A percentile compares a stretch with the other conserved stretches of the same genome.
Conservation (phyloP, 2,797 vertebrate genomes). For the Eidolon dupreanum region DNA sequence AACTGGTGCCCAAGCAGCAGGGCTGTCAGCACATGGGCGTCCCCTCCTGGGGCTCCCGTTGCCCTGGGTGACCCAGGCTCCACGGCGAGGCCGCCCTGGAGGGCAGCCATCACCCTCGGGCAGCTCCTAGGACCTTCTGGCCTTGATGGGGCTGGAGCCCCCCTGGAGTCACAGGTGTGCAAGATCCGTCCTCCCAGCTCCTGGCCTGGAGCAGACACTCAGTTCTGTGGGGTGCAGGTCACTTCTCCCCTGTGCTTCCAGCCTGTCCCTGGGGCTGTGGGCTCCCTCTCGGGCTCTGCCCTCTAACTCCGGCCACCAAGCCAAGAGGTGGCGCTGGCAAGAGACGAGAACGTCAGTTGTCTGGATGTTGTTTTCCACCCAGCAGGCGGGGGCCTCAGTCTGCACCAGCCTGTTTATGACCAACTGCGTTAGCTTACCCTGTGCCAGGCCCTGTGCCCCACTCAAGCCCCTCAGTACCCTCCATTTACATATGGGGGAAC, state of each 20-base stretch:
- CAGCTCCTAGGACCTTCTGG: not conserved
- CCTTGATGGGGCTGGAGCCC: not conserved
- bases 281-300: not conserved
- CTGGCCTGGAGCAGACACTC: not conserved
- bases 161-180: not conserved
- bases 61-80: not conserved
- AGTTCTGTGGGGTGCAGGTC: not conserved
- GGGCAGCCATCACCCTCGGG: not conserved
- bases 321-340: not conserved
- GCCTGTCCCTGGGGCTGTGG: not conserved
- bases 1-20: not conserved
- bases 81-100: accelerated
- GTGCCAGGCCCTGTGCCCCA: not conserved
- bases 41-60: not conserved
- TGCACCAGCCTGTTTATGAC: not conserved
- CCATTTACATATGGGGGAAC: not conserved
- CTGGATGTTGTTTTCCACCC: not conserved
- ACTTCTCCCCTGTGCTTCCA: not conserved
- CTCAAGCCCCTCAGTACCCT: no score
- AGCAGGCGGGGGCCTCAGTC: no score
- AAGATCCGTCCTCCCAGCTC: not conserved
- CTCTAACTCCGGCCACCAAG: not conserved
- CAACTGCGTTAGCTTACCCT: not conserved
- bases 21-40: not conserved
- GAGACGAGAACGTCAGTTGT: not conserved